Percentiles rank a stretch among this genome's conserved stretches.
Evolutionary conservation across 2,888 invertebrate genomes (phyloP).

Genomic region (Acrocyrtus sp.): DNA sequence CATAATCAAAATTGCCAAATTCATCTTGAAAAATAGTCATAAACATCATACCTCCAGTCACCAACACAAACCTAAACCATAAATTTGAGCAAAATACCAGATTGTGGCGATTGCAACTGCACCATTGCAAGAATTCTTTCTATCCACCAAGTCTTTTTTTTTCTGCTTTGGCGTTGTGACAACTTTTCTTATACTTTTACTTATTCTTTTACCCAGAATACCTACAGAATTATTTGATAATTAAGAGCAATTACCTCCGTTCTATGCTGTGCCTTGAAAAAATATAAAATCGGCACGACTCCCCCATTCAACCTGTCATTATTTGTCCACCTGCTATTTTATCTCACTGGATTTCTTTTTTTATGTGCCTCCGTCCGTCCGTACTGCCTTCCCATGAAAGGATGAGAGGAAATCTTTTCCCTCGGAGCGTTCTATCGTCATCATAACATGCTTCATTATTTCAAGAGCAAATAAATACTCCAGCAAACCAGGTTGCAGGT

Average conservation of each 20-base stretch:
- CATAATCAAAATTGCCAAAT: too few relatives aligned
- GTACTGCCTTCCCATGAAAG: not conserved
- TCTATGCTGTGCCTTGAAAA: not conserved
- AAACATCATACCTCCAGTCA: too few relatives aligned
- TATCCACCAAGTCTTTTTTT: too few relatives aligned
- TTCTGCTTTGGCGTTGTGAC: too few relatives aligned
- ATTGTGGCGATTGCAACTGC: too few relatives aligned
- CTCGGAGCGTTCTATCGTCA: not conserved
- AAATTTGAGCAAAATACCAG: too few relatives aligned
- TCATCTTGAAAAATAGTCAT: too few relatives aligned
- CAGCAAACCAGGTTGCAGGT: not conserved
- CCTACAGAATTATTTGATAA: not conserved
- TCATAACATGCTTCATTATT: not conserved
- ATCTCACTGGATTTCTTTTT: not conserved
- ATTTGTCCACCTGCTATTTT: conserved; percentile 31
- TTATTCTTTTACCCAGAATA: not conserved
- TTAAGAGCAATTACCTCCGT: not conserved
- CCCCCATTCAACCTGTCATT: conserved; percentile 21
- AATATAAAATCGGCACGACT: not conserved
- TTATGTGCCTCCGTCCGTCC: too few relatives aligned
- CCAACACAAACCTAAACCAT: too few relatives aligned
- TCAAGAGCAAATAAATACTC: not conserved
- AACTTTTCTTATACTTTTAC: not conserved
- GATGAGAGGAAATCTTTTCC: not conserved
- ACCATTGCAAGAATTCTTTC: too few relatives aligned